Conservation (phyloP, 2,797 vertebrate species). For the Prunella strophiata region DNA sequence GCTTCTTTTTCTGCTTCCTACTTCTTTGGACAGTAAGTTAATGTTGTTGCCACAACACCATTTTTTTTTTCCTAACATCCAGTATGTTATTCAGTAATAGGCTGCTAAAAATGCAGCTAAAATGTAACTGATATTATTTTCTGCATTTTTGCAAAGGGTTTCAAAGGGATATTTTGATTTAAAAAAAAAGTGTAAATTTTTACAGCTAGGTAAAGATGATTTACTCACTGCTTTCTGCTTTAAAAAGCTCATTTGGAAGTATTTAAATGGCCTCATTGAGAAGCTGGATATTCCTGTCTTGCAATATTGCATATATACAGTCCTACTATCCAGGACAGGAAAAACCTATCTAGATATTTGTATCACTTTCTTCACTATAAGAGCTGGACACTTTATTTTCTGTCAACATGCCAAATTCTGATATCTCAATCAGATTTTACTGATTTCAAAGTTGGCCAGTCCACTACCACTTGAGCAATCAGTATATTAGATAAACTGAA, state of each 20-base stretch:
- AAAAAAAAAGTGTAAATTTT: conserved; percentile 1
- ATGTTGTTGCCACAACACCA: background rate
- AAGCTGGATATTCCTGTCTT: background rate
- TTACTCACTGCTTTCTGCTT: background rate
- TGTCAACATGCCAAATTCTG: background rate
- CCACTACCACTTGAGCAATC: background rate
- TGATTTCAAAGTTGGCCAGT: background rate
- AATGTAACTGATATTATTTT: background rate
- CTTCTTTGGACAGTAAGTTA: background rate
- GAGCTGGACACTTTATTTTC: background rate
- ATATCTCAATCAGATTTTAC: background rate
- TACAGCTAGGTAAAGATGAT: background rate
- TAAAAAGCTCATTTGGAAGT: background rate
- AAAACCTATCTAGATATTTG: background rate
- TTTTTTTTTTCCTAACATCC: background rate
- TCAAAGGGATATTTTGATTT: background rate
- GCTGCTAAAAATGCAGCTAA: background rate
- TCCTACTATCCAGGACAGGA: background rate
- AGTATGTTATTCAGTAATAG: background rate
- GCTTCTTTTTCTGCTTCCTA: background rate
- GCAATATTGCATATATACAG: background rate
- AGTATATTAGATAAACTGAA: background rate
- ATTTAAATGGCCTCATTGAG: background rate
- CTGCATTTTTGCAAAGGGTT: background rate
- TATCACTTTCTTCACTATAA: background rate